A percentile compares a stretch with the other conserved stretches of the same genome.
phyloP scores from a whole-genome alignment of 2,113 vertebrate genomes.

The Lophura nycthemera region DNA sequence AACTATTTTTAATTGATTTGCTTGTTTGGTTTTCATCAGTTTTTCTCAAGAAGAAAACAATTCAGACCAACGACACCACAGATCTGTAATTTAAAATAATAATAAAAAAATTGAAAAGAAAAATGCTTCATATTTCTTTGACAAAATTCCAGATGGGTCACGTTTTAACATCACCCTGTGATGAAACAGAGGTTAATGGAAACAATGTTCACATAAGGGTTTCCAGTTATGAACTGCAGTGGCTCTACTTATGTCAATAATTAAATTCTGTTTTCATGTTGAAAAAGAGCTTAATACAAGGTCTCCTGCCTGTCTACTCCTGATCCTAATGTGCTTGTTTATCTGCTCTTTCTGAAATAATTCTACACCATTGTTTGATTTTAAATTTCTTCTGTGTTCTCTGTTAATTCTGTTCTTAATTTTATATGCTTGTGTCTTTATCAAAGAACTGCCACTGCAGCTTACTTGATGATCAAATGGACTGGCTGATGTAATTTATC shows the following conservation, averaged over 20 bases:
- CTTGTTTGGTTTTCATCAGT: neutral
- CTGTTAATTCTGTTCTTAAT: conserved; percentile 1
- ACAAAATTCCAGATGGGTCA: neutral
- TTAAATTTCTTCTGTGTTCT: neutral
- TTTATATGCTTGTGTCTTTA: neutral
- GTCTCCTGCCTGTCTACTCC: neutral
- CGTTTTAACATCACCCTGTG: neutral
- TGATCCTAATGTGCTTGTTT: neutral
- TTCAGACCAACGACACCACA: neutral
- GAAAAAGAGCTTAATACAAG: neutral
- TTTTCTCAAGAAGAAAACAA: neutral
- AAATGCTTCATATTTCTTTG: neutral
- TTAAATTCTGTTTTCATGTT: neutral
- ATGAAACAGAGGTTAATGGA: neutral
- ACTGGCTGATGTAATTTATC: neutral
- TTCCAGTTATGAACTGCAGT: neutral
- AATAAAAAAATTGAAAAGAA: neutral
- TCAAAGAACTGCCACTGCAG: neutral
- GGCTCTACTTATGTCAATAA: neutral
- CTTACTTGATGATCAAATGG: neutral
- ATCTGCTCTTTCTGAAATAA: neutral
- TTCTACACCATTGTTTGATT: neutral
- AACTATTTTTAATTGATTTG: neutral
- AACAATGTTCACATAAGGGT: neutral
- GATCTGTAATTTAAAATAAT: neutral